phyloP scores from a whole-genome alignment of 2,113 vertebrate genomes.

The Anser cygnoides region DNA sequence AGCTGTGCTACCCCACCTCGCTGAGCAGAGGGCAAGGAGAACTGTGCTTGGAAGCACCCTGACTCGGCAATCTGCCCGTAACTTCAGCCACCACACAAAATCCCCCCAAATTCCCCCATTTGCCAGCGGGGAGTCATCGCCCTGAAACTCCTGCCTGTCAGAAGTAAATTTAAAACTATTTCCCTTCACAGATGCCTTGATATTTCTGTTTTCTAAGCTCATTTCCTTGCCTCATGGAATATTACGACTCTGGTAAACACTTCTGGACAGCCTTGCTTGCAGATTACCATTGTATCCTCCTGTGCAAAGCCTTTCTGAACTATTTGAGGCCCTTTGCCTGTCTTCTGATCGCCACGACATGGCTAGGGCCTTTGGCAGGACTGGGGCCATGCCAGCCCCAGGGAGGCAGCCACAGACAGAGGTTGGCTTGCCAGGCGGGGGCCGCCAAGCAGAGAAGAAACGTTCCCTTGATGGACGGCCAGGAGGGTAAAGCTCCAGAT shows the following conservation, averaged over 20 bases:
- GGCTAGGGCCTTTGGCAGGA: neutral
- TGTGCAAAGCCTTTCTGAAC: neutral
- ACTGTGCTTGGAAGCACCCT: neutral
- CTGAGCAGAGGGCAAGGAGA: neutral
- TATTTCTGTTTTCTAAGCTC: neutral
- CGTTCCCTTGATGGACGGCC: neutral
- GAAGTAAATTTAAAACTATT: neutral
- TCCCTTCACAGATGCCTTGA: neutral
- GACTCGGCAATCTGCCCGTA: neutral
- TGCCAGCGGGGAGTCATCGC: neutral
- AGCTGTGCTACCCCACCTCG: neutral
- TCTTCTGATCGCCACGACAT: neutral
- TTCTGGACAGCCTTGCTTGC: neutral
- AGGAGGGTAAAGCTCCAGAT: neutral
- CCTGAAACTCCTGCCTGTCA: neutral
- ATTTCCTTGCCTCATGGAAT: neutral
- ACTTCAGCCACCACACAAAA: neutral
- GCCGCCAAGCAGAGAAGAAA: neutral
- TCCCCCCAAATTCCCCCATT: neutral
- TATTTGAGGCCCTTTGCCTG: neutral
- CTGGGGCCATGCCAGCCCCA: neutral
- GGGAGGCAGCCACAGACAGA: neutral
- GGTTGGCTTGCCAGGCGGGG: neutral
- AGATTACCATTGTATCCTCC: neutral
- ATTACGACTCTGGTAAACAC: neutral